Conservation (phyloP, 2,113 vertebrate species). For the Halichoerus grypus region DNA sequence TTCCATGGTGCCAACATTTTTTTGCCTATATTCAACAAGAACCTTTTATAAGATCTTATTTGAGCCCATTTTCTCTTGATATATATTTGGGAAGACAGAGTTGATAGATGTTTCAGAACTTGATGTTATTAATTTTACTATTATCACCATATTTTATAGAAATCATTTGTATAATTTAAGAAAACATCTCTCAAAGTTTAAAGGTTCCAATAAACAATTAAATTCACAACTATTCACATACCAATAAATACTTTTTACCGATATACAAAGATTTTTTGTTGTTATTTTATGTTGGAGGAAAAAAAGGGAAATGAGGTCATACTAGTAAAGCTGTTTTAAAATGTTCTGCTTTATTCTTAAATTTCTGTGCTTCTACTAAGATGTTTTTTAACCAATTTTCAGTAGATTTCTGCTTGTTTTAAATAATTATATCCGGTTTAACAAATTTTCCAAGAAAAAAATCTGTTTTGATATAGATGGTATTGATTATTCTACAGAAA, state of each 20-base stretch:
- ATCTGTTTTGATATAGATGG: background rate
- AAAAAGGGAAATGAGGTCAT: background rate
- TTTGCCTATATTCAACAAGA: background rate
- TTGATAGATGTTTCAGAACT: background rate
- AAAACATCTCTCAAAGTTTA: background rate
- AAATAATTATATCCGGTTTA: background rate
- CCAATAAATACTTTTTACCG: conserved; percentile 2
- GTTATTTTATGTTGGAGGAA: background rate
- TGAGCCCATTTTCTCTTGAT: conserved; percentile 27
- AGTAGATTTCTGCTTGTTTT: background rate
- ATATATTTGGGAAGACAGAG: background rate
- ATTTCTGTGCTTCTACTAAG: background rate
- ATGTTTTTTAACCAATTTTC: conserved; percentile 39
- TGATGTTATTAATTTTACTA: background rate
- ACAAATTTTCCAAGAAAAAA: conserved; percentile 50
- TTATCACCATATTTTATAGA: conserved; percentile 8
- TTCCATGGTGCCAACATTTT: background rate
- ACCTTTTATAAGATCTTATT: background rate
- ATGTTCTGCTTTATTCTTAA: conserved; percentile 28
- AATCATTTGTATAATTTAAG: background rate
- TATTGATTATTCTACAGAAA: background rate
- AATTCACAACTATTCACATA: background rate
- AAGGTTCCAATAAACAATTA: background rate
- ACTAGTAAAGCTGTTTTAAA: conserved; percentile 9
- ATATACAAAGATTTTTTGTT: background rate